Conservation (phyloP, 2,888 invertebrate species). For the Parnassius apollo region DNA sequence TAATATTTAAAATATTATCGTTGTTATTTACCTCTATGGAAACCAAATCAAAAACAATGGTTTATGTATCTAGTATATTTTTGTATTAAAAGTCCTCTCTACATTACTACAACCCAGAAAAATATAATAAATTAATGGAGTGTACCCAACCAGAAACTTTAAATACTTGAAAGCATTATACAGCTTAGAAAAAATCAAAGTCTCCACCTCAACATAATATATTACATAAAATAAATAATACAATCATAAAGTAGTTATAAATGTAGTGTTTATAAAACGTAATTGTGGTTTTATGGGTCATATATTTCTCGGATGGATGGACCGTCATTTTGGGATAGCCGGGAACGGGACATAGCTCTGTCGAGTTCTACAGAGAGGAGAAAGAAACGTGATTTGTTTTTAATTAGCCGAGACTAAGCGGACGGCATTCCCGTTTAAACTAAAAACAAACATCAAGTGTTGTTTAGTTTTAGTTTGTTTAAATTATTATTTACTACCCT, state of each 20-base stretch:
- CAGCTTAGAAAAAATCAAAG: slow-evolving; percentile 75
- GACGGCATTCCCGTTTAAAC: slow-evolving; percentile 41
- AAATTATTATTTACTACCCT: slow-evolving; percentile 36
- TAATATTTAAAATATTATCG: too few relatives aligned
- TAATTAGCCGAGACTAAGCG: slow-evolving; percentile 54
- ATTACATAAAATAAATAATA: slow-evolving; percentile 80
- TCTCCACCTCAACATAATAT: slow-evolving; percentile 72
- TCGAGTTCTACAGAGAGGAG: slow-evolving; percentile 30
- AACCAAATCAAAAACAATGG: too few relatives aligned
- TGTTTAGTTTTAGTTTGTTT: slow-evolving; percentile 44
- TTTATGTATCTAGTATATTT: too few relatives aligned
- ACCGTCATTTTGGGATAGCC: slow-evolving; percentile 37
- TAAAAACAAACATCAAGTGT: slow-evolving; percentile 38
- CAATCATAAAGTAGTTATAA: slow-evolving; percentile 80
- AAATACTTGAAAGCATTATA: slow-evolving; percentile 76
- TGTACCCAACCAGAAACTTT: slow-evolving; percentile 76
- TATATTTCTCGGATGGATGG: slow-evolving; percentile 62
- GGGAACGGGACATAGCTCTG: slow-evolving; percentile 29
- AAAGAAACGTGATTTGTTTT: slow-evolving; percentile 54
- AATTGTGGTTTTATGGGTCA: slow-evolving; percentile 75
- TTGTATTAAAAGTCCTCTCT: slow-evolving; percentile 44
- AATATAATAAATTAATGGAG: slow-evolving; percentile 79
- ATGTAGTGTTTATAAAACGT: slow-evolving; percentile 80
- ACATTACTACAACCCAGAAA: slow-evolving; percentile 41
- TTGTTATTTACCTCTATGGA: too few relatives aligned